Evolutionary conservation across 2,113 vertebrate species (phyloP).

Genomic region (Colinus virginianus): DNA sequence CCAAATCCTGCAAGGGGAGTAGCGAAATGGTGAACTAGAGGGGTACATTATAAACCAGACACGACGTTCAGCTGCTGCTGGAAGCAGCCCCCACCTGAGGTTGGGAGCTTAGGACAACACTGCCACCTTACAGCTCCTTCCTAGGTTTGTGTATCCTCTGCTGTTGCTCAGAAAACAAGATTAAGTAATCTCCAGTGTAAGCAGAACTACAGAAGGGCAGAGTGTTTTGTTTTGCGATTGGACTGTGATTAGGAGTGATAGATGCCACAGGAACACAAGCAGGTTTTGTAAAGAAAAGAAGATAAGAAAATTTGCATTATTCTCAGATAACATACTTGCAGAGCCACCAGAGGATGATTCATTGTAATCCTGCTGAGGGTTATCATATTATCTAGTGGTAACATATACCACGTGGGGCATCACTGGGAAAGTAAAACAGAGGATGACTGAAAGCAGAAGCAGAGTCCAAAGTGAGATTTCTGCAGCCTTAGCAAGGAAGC

Average conservation of each 20-base stretch:
- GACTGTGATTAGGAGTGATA: background rate
- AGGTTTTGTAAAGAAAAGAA: background rate
- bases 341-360: background rate
- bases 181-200: background rate
- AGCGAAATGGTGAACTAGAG: background rate
- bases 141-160: background rate
- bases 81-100: background rate
- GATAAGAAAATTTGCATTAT: conserved; percentile 2
- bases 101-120: background rate
- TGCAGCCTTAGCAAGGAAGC: background rate
- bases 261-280: background rate
- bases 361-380: background rate
- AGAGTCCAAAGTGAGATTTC: background rate
- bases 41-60: no score
- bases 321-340: background rate
- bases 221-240: background rate
- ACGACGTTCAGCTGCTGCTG: background rate
- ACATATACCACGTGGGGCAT: background rate
- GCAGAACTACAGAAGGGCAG: background rate
- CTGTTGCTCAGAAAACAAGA: background rate
- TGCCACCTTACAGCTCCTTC: background rate
- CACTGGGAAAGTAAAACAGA: background rate
- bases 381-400: conserved; percentile 30
- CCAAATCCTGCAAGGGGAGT: background rate
- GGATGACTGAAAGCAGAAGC: background rate